phyloP scores from a whole-genome alignment of 2,888 invertebrate genomes.

The Tetranychus truncatus region DNA sequence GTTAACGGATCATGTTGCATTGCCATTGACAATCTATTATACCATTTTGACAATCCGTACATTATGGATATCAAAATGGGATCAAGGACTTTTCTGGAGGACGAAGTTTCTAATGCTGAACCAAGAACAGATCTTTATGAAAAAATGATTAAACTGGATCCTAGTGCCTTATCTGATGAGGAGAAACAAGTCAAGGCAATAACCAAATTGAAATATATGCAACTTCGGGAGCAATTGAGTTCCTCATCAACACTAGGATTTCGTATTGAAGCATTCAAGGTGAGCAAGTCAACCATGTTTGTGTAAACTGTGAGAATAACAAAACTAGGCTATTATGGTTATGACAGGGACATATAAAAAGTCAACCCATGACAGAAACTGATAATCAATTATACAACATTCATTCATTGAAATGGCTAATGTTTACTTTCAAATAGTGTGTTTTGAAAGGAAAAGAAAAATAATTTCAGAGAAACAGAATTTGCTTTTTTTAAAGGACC shows the following conservation, averaged over 20 bases:
- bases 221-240: slow-evolving; percentile 78
- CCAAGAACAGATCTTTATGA: slow-evolving; percentile 72
- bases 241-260: slow-evolving; percentile 83
- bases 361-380: too few relatives aligned
- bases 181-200: slow-evolving; percentile 65
- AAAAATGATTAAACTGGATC: slow-evolving; percentile 85
- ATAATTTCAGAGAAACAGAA: too few relatives aligned
- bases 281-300: neutral
- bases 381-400: too few relatives aligned
- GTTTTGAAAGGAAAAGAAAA: too few relatives aligned
- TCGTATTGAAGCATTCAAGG: slow-evolving; percentile 73
- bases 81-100: slow-evolving; percentile 74
- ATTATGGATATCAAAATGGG: slow-evolving; percentile 98
- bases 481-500: too few relatives aligned
- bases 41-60: slow-evolving; percentile 62
- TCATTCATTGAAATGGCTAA: too few relatives aligned
- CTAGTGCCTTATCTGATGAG: slow-evolving; percentile 59
- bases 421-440: too few relatives aligned
- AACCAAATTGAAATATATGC: slow-evolving; percentile 70
- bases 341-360: too few relatives aligned
- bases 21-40: slow-evolving; percentile 78
- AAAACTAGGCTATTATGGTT: neutral
- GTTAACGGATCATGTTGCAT: slow-evolving; percentile 48
- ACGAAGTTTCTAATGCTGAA: slow-evolving; percentile 65
- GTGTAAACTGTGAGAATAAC: neutral